Base-by-base conservation (phyloP, 2,113 vertebrate genomes). In the Acinonyx jubatus region DNA sequence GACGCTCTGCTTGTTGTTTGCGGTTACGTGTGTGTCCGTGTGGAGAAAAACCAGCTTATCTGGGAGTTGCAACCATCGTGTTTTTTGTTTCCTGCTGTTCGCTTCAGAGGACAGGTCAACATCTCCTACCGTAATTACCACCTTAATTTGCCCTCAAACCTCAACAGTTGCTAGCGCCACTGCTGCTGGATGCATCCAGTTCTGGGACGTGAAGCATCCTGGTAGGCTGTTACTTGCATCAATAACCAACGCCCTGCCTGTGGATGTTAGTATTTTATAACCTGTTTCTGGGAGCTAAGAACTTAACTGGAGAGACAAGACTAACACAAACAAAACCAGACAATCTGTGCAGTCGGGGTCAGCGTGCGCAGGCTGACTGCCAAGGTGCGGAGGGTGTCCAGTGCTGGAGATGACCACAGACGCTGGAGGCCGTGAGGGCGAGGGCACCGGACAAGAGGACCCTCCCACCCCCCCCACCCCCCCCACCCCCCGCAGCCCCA, bases 121-220 rank as follows among this genome's bases (percentile, higher is more conserved):
- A 63, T 3, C 52, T 71, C 13, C 25, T 66, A 12, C 23, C 5
- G 9, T 38, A 73, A 74, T n/a, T 5, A 65, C 1, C 11, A 18
- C 36, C 7, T 61, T 29, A 7, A 33, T 33, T 31, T 65, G 45
- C 33, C 21, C 69, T 89, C 61, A 33, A 7, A 48, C 29, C 41
- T n/a, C 45, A 85, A 21, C 27, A 36, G 69, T 4, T 38, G 19
- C 21, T 16, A 57, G 7, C 0, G 36, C 87, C 9, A 12, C 23
- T 29, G 8, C 8, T 1, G 23, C 0, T 21, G 23, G 63, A 36
- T 4, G 1, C 4, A 18, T 7, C 13, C 45, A 68, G 66, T 18
- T 13, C 16, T 25, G 31, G 29, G 61, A n/a, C 21, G 27, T 63
- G 5, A 38, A 31, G 33, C 12, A 29, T 14, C 33, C 9, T n/a